These are phyloP conservation scores for Tortrix viridana DNA, from an alignment of 2,888 invertebrate species.

Conservation along the genomic window DNA sequence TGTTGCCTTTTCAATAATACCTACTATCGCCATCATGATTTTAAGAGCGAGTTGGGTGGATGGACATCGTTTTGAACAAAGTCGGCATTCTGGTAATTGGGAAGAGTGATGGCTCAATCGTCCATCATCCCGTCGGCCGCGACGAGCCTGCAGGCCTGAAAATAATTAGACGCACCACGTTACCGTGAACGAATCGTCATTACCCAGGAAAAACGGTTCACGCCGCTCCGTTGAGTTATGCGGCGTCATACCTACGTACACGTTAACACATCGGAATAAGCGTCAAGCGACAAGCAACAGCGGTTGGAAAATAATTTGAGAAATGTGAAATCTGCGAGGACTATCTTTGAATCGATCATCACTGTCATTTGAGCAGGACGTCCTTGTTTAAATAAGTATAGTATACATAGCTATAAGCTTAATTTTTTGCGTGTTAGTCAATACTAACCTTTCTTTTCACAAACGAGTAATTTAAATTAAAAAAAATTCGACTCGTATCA, in stretches of 20 bases:
- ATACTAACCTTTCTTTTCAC: too few species aligned
- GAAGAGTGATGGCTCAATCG: slow-evolving; percentile 58
- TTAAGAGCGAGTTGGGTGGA: slow-evolving; percentile 1
- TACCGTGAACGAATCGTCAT: slow-evolving; percentile 51
- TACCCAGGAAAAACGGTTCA: slow-evolving; percentile 46
- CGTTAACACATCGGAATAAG: slow-evolving; percentile 6
- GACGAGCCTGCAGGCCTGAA: slow-evolving; percentile 49
- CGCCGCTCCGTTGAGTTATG: slow-evolving; percentile 32
- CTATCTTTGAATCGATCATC: too few species aligned
- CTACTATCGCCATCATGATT: neutral
- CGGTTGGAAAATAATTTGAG: neutral
- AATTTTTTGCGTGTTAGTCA: too few species aligned
- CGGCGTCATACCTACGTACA: slow-evolving; percentile 35
- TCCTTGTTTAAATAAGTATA: too few species aligned
- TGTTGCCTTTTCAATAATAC: slow-evolving; percentile 8
- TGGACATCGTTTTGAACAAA: neutral
- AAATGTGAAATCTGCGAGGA: too few species aligned
- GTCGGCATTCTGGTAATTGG: slow-evolving; percentile 46
- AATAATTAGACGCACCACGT: slow-evolving; percentile 62
- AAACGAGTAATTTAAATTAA: too few species aligned
- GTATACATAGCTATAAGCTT: too few species aligned
- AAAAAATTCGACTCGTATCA: too few species aligned
- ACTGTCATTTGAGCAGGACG: too few species aligned
- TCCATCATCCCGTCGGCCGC: slow-evolving; percentile 61
- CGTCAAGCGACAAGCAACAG: slow-evolving; percentile 11